Evolutionary conservation across 2,888 invertebrate genomes (phyloP).

Genomic region (Nomada ferruginata): DNA sequence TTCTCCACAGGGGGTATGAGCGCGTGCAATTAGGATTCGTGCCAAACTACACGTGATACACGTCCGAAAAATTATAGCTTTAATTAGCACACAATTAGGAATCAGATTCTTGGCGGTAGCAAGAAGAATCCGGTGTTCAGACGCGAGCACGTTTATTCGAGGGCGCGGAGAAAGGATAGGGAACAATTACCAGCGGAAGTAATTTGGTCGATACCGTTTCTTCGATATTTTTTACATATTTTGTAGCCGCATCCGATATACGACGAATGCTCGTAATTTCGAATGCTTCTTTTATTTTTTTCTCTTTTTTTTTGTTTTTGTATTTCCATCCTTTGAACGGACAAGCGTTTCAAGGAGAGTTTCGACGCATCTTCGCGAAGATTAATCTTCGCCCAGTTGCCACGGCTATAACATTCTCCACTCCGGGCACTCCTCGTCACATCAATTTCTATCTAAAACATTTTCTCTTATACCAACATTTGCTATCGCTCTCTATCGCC

Average conservation of each 20-base stretch:
- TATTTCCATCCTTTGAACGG: conserved; percentile 28
- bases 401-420: conserved; percentile 26
- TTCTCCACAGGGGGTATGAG: conserved; percentile 49
- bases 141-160: conserved; percentile 34
- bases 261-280: conserved; percentile 10
- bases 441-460: conserved; percentile 47
- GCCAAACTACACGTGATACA: conserved; percentile 62
- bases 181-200: conserved; percentile 60
- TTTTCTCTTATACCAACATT: conserved; percentile 42
- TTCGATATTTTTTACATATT: conserved; percentile 37
- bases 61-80: conserved; percentile 61
- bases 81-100: conserved; percentile 67
- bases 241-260: conserved; percentile 22
- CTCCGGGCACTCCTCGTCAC: conserved; percentile 33
- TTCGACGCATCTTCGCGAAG: conserved; percentile 32
- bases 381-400: conserved; percentile 27
- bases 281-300: not conserved
- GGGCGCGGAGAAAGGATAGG: conserved; percentile 38
- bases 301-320: not conserved
- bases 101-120: conserved; percentile 44
- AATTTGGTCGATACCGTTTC: conserved; percentile 64
- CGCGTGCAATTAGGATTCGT: conserved; percentile 66
- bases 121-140: conserved; percentile 44
- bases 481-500: conserved; percentile 55
- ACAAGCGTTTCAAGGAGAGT: conserved; percentile 55